phyloP scores from a whole-genome alignment of 2,797 vertebrate species.

The Phoebastria nigripes region DNA sequence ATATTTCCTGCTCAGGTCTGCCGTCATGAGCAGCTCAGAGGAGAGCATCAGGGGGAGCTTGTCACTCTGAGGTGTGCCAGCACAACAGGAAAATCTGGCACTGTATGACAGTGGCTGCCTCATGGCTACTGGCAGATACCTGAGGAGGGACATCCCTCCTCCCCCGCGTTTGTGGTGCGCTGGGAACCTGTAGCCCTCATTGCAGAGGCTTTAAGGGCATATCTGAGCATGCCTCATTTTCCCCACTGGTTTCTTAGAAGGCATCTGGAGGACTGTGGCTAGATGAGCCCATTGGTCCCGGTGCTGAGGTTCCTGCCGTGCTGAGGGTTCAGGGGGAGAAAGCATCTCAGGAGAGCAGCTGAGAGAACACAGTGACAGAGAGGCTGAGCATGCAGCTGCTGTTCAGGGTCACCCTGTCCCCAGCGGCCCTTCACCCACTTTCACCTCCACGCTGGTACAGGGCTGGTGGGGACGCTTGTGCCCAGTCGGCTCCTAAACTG shows the following conservation, averaged over 20 bases:
- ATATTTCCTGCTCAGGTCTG: background rate
- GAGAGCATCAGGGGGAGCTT: too few species aligned
- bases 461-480: background rate
- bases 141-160: background rate
- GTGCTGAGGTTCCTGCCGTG: background rate
- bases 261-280: background rate
- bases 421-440: background rate
- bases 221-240: background rate
- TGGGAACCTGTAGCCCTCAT: background rate
- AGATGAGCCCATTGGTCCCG: accelerated
- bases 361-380: background rate
- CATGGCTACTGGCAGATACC: background rate
- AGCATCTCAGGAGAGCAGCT: background rate
- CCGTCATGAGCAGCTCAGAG: background rate
- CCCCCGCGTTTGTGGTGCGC: accelerated
- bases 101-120: accelerated
- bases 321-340: too few species aligned
- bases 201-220: background rate
- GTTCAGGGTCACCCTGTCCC: background rate
- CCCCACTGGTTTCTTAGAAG: background rate
- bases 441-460: too few species aligned
- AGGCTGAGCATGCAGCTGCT: background rate
- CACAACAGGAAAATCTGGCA: background rate
- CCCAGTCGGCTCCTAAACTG: background rate
- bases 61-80: accelerated